Conservation (phyloP, 2,113 vertebrate species). For the Halichoeres trimaculatus region DNA sequence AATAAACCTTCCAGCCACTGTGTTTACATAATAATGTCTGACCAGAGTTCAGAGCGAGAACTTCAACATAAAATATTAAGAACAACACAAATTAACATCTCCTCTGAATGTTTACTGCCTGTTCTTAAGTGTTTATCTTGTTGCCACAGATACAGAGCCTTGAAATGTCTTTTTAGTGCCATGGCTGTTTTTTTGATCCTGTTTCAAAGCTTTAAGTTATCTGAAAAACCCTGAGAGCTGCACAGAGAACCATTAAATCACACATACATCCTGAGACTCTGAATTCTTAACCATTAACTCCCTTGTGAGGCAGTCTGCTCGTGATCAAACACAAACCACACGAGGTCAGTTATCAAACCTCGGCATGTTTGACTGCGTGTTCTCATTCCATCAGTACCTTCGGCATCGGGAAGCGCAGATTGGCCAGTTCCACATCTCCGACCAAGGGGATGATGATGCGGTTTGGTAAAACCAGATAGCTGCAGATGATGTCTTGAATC, state of each 20-base stretch:
- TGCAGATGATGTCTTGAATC: conserved; percentile 95
- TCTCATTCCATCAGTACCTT: conserved; percentile 84
- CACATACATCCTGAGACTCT: not conserved
- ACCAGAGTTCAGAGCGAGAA: too few relatives aligned
- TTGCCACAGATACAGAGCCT: conserved; percentile 55
- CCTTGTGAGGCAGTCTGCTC: not conserved
- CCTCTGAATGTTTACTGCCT: not conserved
- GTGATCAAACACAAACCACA: not conserved
- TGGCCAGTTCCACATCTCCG: conserved; percentile 90
- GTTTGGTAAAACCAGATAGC: conserved; percentile 95
- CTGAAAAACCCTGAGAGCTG: not conserved
- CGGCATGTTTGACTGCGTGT: not conserved
- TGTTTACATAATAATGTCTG: too few relatives aligned
- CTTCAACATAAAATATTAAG: not conserved
- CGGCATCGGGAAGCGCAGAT: conserved; percentile 93
- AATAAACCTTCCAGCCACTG: too few relatives aligned
- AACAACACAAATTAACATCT: not conserved
- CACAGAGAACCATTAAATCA: not conserved
- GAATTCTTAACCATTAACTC: not conserved
- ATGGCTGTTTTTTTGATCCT: not conserved
- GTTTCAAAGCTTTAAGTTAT: not conserved
- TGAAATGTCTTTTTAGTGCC: conserved; percentile 1
- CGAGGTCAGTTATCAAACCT: not conserved
- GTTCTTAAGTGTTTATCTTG: conserved; percentile 1
- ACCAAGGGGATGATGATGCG: conserved; percentile 95